Evolutionary conservation across 2,888 invertebrate species (phyloP), one percentile per base, ranked within the genome.

Genomic region (Thumatha senex): DNA sequence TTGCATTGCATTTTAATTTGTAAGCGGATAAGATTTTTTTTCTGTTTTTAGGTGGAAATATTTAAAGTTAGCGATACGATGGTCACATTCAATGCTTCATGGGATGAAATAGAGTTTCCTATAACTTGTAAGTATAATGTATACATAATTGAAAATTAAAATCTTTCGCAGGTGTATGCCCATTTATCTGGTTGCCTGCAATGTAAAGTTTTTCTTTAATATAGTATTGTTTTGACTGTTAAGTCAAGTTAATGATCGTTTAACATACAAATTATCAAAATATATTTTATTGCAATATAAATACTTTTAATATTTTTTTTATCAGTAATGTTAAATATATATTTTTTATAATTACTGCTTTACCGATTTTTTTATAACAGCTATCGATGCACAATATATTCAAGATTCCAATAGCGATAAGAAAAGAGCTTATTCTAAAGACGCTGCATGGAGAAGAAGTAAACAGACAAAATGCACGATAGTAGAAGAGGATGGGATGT

Each of bases 41-140:
- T 24, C 5, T 24, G 2, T 9, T 76, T 78, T 51, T 59, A 86
- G 85, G 60, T 84, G 0, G 54, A 29, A 8, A 45, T 63, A 4
- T 43, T 47, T 7, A 57, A 70, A 11, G 42, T 51, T 1, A 65
- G 67, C 7, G 61, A 63, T 1, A 55, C 60, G 33, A 30, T 54
- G 11, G 48, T 86, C 10, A 41, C 62, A 18, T 67, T 84, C 10
- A 76, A 72, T 33, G 51, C 82, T 3, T 60, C 64, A 2, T 87
- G 84, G 84, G 68, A 70, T 0, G 73, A 71, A 34, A 52, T 77
- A 38, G 45, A 61, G 7, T 86, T 82, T 51, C 82, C 82, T 13
- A 65, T 86, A 0, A 65, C 70, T 48, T 72, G 87, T 86, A 67
- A 74, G 76, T 24, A 12, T 43, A 35, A 12, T 43, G 8, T 15